These are phyloP conservation scores for Masnerella sp. DNA, from an alignment of 2,888 invertebrate genomes.

Conservation along the genomic window DNA sequence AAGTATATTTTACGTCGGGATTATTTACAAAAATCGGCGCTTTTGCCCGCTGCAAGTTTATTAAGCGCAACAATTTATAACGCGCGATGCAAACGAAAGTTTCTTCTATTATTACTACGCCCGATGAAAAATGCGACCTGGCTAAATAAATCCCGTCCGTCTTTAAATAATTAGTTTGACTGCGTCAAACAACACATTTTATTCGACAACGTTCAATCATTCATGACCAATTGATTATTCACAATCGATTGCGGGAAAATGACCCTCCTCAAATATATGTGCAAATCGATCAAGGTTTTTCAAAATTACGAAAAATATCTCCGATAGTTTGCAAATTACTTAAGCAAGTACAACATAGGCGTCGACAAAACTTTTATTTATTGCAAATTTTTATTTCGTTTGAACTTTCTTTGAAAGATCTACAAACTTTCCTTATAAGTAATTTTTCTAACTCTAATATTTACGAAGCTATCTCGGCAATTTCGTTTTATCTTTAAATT, in stretches of 20 bases:
- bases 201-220: slow-evolving; percentile 26
- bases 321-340: slow-evolving; percentile 44
- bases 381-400: slow-evolving; percentile 55
- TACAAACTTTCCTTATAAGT: slow-evolving; percentile 54
- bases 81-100: too few relatives aligned
- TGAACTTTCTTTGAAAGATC: slow-evolving; percentile 39
- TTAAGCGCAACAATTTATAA: slow-evolving; percentile 21
- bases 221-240: slow-evolving; percentile 26
- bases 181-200: slow-evolving; percentile 41
- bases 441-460: slow-evolving; percentile 59
- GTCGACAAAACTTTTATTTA: slow-evolving; percentile 48
- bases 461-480: slow-evolving; percentile 49
- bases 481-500: slow-evolving; percentile 54
- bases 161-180: slow-evolving; percentile 27
- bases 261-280: too few relatives aligned
- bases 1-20: slow-evolving; percentile 44
- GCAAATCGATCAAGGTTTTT: slow-evolving; percentile 25
- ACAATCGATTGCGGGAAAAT: slow-evolving; percentile 11
- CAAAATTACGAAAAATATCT: slow-evolving; percentile 7
- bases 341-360: slow-evolving; percentile 37
- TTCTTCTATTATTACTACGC: neutral
- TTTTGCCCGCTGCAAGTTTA: slow-evolving; percentile 5
- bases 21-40: slow-evolving; percentile 35
- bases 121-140: slow-evolving; percentile 20
- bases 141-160: slow-evolving; percentile 18